Evolutionary conservation across 2,888 invertebrate species (phyloP).

Genomic region (Acanthosepion pharaonis): DNA sequence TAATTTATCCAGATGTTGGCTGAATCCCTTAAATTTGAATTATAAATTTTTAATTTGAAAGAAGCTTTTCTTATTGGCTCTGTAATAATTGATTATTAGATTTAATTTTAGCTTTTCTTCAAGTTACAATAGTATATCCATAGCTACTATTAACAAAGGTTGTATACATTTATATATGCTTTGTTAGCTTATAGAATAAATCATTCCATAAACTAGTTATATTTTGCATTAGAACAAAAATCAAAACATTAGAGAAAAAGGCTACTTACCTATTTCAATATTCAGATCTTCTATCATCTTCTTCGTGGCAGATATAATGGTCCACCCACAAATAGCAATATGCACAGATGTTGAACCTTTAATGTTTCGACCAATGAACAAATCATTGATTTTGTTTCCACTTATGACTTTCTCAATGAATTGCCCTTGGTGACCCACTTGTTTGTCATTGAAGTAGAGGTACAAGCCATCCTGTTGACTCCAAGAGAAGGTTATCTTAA

Average conservation of each 20-base stretch:
- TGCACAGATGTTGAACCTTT: slow-evolving; percentile 50
- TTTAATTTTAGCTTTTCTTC: too few relatives aligned
- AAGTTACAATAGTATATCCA: too few relatives aligned
- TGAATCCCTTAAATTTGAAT: too few relatives aligned
- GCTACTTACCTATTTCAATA: slow-evolving; percentile 50
- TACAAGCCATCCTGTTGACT: slow-evolving; percentile 55
- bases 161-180: too few relatives aligned
- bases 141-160: too few relatives aligned
- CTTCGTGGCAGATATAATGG: slow-evolving; percentile 54
- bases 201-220: too few relatives aligned
- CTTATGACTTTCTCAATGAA: not conserved
- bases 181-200: too few relatives aligned
- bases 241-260: not conserved
- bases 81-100: too few relatives aligned
- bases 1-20: too few relatives aligned
- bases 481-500: slow-evolving; percentile 58
- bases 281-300: slow-evolving; percentile 53
- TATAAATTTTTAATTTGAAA: too few relatives aligned
- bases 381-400: not conserved
- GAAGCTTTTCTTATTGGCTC: too few relatives aligned
- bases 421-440: slow-evolving; percentile 38
- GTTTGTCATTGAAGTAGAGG: slow-evolving; percentile 53
- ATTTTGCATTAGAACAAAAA: too few relatives aligned
- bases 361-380: slow-evolving; percentile 49
- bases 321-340: slow-evolving; percentile 57